phyloP scores from a whole-genome alignment of 2,888 invertebrate genomes.

The Galeopsomyia nigrocyanea region DNA sequence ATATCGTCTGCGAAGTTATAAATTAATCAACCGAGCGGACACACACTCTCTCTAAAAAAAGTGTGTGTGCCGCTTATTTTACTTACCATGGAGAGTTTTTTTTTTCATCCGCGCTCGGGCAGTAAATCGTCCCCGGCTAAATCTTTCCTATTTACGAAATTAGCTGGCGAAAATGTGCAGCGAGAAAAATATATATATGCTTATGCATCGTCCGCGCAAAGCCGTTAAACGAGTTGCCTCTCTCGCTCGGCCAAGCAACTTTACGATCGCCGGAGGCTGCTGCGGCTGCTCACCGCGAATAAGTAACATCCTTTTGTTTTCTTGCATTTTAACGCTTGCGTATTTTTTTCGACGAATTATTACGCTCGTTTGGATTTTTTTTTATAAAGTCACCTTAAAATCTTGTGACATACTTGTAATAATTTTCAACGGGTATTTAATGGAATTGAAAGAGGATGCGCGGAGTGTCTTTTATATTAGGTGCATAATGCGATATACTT shows the following conservation, averaged over 20 bases:
- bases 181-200: conserved; percentile 32
- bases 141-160: conserved; percentile 41
- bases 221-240: conserved; percentile 35
- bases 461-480: too few relatives aligned
- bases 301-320: conserved; percentile 4
- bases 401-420: too few relatives aligned
- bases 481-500: too few relatives aligned
- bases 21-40: conserved; percentile 30
- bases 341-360: too few relatives aligned
- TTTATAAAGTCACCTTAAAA: too few relatives aligned
- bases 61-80: not conserved
- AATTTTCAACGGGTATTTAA: too few relatives aligned
- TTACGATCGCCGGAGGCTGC: conserved; percentile 37
- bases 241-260: conserved; percentile 30
- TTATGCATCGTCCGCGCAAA: conserved; percentile 26
- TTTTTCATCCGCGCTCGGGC: conserved; percentile 17
- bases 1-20: conserved; percentile 10
- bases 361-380: too few relatives aligned
- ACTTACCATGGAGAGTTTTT: not conserved
- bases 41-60: conserved; percentile 25
- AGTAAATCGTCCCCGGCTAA: conserved; percentile 41
- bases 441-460: too few relatives aligned
- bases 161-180: conserved; percentile 36
- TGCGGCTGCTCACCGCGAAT: conserved; percentile 15
- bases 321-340: too few relatives aligned